phyloP scores from a whole-genome alignment of 2,888 invertebrate genomes.

The Troides helena region DNA sequence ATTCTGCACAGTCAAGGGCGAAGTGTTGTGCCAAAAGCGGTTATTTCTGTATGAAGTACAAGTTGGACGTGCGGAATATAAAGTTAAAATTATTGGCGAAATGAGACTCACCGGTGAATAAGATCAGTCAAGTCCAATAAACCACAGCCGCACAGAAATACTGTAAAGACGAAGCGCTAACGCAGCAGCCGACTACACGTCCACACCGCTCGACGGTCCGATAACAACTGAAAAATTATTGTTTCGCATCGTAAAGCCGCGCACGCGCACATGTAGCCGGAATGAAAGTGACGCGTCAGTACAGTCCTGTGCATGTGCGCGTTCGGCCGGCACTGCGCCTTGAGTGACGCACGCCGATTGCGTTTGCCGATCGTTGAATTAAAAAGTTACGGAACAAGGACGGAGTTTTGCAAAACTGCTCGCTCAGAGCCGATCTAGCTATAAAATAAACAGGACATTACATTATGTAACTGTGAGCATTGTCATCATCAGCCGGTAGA shows the following conservation, averaged over 20 bases:
- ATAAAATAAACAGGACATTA: background rate
- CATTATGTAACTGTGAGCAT: background rate
- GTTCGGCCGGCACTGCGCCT: slow-evolving; percentile 38
- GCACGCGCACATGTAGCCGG: slow-evolving; percentile 43
- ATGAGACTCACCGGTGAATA: slow-evolving; percentile 58
- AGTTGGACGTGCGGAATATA: slow-evolving; percentile 51
- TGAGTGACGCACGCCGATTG: slow-evolving; percentile 48
- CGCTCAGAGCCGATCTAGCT: slow-evolving; percentile 4
- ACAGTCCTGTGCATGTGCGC: slow-evolving; percentile 44
- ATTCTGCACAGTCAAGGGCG: slow-evolving; percentile 52
- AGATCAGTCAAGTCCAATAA: slow-evolving; percentile 57
- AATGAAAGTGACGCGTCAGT: slow-evolving; percentile 53
- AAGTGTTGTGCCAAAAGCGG: slow-evolving; percentile 59
- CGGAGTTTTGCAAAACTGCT: slow-evolving; percentile 33
- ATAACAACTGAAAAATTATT: slow-evolving; percentile 57
- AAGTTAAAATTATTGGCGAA: slow-evolving; percentile 42
- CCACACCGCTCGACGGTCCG: slow-evolving; percentile 44
- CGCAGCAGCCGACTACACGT: slow-evolving; percentile 41
- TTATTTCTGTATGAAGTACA: slow-evolving; percentile 60
- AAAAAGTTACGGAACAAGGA: slow-evolving; percentile 40
- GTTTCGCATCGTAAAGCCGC: slow-evolving; percentile 46
- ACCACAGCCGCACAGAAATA: slow-evolving; percentile 49
- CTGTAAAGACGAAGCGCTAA: slow-evolving; percentile 41
- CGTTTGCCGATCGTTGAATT: slow-evolving; percentile 36
- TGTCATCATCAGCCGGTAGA: no score